Conservation (phyloP, 2,888 invertebrate species). For the Limnephilus marmoratus region DNA sequence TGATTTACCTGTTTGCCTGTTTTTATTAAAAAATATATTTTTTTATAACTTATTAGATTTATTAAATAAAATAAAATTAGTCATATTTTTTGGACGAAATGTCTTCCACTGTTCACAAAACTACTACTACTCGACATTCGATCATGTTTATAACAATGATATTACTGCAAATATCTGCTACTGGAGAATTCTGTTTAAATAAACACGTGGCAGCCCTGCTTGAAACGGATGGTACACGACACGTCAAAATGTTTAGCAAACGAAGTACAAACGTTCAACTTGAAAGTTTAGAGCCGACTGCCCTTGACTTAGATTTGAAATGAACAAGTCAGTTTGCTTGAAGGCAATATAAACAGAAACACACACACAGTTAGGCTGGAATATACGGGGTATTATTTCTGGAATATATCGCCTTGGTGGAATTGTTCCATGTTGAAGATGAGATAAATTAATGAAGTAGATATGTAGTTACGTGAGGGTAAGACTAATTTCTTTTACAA, state of each 20-base stretch:
- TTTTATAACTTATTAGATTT: no score
- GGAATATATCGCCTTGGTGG: neutral
- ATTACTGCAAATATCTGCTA: no score
- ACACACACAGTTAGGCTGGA: neutral
- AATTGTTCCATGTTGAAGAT: neutral
- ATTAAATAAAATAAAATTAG: no score
- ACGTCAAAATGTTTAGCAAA: neutral
- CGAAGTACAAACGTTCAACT: constrained; percentile 2
- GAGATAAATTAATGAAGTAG: neutral
- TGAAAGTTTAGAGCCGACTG: neutral
- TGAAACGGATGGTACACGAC: neutral
- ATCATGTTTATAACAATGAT: no score
- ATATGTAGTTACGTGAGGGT: neutral
- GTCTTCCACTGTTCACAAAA: no score
- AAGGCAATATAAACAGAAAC: neutral
- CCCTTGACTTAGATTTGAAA: constrained; percentile 2
- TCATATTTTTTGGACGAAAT: no score
- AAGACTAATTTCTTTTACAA: neutral
- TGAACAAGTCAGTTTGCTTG: neutral
- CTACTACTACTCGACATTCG: no score
- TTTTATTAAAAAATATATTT: no score
- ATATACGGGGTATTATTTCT: neutral
- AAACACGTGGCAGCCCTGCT: neutral
- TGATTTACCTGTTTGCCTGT: no score
- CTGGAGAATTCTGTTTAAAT: no score